Percentiles rank a stretch among this genome's conserved stretches.
These are phyloP conservation scores for Etheostoma nigrum DNA, from an alignment of 2,797 vertebrate genomes.

Conservation along the genomic window DNA sequence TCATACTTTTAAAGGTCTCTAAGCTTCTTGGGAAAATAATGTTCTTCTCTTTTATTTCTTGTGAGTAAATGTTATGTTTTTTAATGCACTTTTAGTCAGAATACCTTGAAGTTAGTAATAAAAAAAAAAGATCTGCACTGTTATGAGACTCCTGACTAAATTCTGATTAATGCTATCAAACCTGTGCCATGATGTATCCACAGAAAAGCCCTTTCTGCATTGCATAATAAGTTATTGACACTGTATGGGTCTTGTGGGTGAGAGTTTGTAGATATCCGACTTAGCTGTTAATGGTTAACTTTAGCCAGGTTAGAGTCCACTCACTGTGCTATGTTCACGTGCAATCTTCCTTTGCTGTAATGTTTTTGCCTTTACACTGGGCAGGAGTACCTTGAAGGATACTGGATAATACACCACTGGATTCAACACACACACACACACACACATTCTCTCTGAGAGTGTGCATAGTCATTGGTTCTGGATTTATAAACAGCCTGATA, in stretches of 20 bases:
- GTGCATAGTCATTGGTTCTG: constrained; percentile 25
- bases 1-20: constrained; percentile 7
- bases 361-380: constrained; percentile 7
- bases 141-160: constrained; percentile 1
- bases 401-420: constrained; percentile 10
- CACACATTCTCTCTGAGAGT: neutral
- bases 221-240: constrained; percentile 66
- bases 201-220: constrained; percentile 28
- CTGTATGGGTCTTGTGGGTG: neutral
- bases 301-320: constrained; percentile 79
- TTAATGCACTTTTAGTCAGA: neutral
- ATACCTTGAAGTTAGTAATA: neutral
- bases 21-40: constrained; percentile 5
- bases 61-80: neutral
- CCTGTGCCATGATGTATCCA: neutral
- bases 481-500: constrained; percentile 55
- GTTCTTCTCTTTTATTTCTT: neutral
- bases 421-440: constrained; percentile 1
- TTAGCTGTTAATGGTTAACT: constrained; percentile 84
- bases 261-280: constrained; percentile 49
- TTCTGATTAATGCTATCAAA: constrained; percentile 1
- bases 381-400: constrained; percentile 34
- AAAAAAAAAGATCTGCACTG: constrained; percentile 2
- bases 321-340: constrained; percentile 41
- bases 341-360: constrained; percentile 42